Evolutionary conservation across 2,888 invertebrate genomes (phyloP).

Genomic region (Nomada fucata): DNA sequence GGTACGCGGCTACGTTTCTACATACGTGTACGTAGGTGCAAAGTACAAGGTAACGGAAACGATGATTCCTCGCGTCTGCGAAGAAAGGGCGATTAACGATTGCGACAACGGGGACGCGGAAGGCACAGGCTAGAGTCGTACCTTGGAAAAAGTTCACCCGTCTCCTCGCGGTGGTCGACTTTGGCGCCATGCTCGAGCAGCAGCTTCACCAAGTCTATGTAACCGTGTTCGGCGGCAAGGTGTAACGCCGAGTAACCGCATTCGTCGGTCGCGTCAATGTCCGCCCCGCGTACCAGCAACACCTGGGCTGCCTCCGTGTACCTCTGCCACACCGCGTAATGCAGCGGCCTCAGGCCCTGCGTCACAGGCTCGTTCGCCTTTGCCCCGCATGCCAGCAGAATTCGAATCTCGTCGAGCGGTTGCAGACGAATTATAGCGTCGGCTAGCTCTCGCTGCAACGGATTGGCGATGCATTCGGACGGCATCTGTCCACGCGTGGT

Average conservation of each 20-base stretch:
- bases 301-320: slow-evolving; percentile 92
- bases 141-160: slow-evolving; percentile 89
- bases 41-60: too few species aligned
- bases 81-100: neutral
- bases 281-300: slow-evolving; percentile 92
- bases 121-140: slow-evolving; percentile 36
- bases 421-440: slow-evolving; percentile 96
- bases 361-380: slow-evolving; percentile 93
- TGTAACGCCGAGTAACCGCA: slow-evolving; percentile 96
- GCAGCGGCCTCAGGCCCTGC: slow-evolving; percentile 94
- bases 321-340: slow-evolving; percentile 96
- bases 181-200: slow-evolving; percentile 91
- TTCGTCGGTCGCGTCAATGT: slow-evolving; percentile 93
- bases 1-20: too few species aligned
- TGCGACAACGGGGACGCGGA: neutral
- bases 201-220: slow-evolving; percentile 88
- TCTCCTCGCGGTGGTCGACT: slow-evolving; percentile 91
- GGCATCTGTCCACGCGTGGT: slow-evolving; percentile 86
- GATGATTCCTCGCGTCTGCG: too few species aligned
- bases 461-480: slow-evolving; percentile 90
- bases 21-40: too few species aligned
- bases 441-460: slow-evolving; percentile 93
- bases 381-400: slow-evolving; percentile 94
- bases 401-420: slow-evolving; percentile 93
- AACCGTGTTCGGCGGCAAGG: slow-evolving; percentile 95